Conservation (phyloP, 2,113 vertebrate genomes). For the Myocastor coypus region DNA sequence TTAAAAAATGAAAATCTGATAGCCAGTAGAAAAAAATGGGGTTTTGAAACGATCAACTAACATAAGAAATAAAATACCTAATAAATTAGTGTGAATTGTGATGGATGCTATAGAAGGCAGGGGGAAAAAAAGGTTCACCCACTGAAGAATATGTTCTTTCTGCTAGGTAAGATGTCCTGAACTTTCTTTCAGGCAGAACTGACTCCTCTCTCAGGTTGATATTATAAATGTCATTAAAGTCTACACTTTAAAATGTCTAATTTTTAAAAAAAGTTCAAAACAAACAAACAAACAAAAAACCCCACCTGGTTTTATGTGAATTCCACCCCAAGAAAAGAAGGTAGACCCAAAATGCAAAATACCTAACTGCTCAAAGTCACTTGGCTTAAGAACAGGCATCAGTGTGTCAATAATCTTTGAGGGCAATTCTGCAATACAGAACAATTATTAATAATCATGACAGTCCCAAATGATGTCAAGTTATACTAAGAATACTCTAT, state of each 20-base stretch:
- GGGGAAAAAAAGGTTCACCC: conserved; percentile 15
- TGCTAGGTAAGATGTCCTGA: neutral
- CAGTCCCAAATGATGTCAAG: neutral
- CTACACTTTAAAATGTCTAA: neutral
- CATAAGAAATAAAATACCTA: neutral
- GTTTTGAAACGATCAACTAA: conserved; percentile 56
- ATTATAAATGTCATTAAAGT: neutral
- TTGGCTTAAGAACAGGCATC: neutral
- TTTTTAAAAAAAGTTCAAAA: neutral
- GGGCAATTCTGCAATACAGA: neutral
- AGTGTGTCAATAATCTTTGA: neutral
- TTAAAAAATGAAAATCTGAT: conserved; percentile 15
- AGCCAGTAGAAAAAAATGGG: neutral
- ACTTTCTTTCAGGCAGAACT: neutral
- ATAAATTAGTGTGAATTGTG: conserved; percentile 25
- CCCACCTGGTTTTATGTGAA: neutral
- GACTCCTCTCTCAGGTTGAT: neutral
- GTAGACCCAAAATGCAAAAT: neutral
- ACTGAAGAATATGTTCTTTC: neutral
- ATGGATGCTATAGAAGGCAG: neutral
- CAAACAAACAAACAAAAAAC: neutral
- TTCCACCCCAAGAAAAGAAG: neutral
- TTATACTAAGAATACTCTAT: neutral
- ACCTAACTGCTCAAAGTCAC: neutral
- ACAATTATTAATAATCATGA: neutral